Evolutionary conservation across 64 coral and sea anemone species (phyloP).

Genomic region (Dendronephthya gigantea): DNA sequence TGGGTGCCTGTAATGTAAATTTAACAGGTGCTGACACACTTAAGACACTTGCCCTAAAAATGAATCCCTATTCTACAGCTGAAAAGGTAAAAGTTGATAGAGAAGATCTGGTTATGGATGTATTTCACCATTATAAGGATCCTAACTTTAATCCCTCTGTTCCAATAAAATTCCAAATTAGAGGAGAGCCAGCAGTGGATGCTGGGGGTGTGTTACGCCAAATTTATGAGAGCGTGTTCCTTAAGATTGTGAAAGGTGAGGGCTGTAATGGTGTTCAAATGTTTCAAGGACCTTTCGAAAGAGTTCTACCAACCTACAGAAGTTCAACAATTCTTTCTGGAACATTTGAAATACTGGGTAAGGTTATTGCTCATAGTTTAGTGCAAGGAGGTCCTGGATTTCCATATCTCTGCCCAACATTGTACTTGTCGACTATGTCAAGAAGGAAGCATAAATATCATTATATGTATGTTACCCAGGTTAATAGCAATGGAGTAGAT

Average conservation of each 20-base stretch:
- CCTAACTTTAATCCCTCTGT: neutral
- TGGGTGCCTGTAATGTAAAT: neutral
- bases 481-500: neutral
- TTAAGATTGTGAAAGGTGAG: neutral
- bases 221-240: neutral
- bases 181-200: neutral
- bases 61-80: neutral
- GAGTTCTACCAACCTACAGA: constrained; percentile 35
- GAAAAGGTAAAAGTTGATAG: neutral
- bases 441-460: constrained; percentile 23
- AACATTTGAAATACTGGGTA: constrained; percentile 35
- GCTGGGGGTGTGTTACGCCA: neutral
- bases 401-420: constrained; percentile 33
- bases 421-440: constrained; percentile 23
- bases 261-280: neutral
- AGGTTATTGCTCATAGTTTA: constrained; percentile 39
- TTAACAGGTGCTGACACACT: neutral
- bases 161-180: neutral
- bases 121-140: neutral
- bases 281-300: constrained; percentile 27
- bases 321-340: constrained; percentile 37
- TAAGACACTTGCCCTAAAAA: neutral
- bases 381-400: constrained; percentile 35
- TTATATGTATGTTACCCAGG: no score
- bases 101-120: neutral